Conservation (phyloP, 2,888 invertebrate genomes). For the Eristalinus aeneus region DNA sequence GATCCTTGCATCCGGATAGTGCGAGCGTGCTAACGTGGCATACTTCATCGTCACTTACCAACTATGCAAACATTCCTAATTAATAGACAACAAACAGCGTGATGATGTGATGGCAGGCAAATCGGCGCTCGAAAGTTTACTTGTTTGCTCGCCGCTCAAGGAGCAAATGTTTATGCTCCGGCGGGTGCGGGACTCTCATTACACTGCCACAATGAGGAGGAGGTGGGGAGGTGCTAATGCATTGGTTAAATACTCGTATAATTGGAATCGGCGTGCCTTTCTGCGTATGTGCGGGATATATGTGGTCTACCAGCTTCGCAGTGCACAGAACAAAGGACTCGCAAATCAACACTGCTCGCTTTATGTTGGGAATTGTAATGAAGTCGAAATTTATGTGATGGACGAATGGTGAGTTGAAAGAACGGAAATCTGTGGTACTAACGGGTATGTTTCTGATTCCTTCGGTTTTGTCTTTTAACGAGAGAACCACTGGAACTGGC, state of each 20-base stretch:
- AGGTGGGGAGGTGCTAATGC: neutral
- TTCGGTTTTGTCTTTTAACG: too few species aligned
- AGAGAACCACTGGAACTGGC: too few species aligned
- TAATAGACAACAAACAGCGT: slow-evolving; percentile 41
- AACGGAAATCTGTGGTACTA: too few species aligned
- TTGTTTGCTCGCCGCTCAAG: slow-evolving; percentile 15
- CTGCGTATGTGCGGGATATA: neutral
- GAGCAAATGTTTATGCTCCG: neutral
- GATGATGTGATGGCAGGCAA: slow-evolving; percentile 42
- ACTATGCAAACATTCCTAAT: slow-evolving; percentile 49
- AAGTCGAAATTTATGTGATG: too few species aligned
- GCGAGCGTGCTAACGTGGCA: neutral
- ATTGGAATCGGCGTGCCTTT: neutral
- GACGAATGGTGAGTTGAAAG: too few species aligned
- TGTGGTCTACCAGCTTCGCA: neutral
- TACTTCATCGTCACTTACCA: neutral
- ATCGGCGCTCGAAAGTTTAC: neutral
- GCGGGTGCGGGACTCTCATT: neutral
- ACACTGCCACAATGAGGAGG: neutral
- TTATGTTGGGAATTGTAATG: too few species aligned
- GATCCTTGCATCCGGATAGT: slow-evolving; percentile 12
- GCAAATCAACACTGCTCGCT: too few species aligned
- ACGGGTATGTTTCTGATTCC: too few species aligned
- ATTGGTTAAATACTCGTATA: neutral
- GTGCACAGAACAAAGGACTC: neutral